phyloP scores from a whole-genome alignment of 2,797 vertebrate genomes.

The Alcedo atthis region DNA sequence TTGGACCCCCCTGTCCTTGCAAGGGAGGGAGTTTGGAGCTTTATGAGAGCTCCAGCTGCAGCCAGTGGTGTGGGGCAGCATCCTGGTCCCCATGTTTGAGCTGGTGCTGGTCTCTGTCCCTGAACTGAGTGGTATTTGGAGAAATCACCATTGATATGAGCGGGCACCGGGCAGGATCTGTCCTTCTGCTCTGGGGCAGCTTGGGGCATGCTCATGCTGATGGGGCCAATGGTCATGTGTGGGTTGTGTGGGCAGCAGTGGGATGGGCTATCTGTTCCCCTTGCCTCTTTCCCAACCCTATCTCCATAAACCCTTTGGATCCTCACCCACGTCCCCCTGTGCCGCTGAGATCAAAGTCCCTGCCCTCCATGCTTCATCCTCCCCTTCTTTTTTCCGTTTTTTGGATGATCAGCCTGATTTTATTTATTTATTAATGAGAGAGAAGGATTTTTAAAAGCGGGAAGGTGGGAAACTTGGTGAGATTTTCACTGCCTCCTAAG shows the following conservation, averaged over 20 bases:
- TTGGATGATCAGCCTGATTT: background rate
- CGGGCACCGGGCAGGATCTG: accelerated
- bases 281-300: background rate
- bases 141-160: accelerated
- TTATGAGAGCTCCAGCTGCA: background rate
- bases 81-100: background rate
- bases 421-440: background rate
- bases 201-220: accelerated
- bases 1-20: accelerated
- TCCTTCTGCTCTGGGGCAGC: background rate
- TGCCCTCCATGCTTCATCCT: accelerated
- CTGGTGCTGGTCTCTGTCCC: background rate
- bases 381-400: background rate
- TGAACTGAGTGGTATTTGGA: accelerated
- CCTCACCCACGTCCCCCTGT: background rate
- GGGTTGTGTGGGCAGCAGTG: background rate
- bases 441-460: background rate
- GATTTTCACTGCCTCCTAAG: accelerated
- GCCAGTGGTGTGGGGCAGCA: background rate
- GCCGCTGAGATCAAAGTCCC: accelerated
- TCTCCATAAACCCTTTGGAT: background rate
- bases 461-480: background rate
- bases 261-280: background rate
- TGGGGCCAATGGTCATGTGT: background rate
- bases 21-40: background rate